A percentile compares a stretch with the other conserved stretches of the same genome.
These are phyloP conservation scores for Squalus acanthias DNA, from an alignment of 2,797 vertebrate species.

Conservation along the genomic window DNA sequence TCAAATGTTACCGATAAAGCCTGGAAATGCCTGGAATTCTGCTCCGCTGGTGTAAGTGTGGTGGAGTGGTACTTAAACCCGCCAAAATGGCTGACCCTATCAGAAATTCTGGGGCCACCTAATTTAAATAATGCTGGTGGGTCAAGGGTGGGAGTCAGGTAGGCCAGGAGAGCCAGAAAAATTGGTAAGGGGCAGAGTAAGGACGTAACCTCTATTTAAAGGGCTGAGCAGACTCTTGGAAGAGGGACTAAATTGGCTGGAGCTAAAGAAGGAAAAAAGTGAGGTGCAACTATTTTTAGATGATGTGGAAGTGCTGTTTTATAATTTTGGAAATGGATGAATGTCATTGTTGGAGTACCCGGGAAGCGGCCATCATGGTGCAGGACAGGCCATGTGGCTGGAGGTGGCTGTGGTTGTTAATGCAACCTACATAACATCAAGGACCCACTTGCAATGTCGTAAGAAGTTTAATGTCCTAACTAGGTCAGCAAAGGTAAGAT, in stretches of 20 bases:
- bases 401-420: background rate
- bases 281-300: background rate
- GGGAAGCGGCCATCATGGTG: background rate
- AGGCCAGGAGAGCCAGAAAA: background rate
- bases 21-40: background rate
- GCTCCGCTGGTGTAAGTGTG: background rate
- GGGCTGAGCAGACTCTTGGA: background rate
- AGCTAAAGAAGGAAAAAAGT: background rate
- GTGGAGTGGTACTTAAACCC: background rate
- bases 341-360: background rate
- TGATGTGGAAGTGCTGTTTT: background rate
- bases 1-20: background rate
- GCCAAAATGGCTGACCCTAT: background rate
- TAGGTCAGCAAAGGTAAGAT: background rate
- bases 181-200: background rate
- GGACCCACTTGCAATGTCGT: background rate
- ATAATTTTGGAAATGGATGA: too few relatives aligned
- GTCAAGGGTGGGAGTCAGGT: background rate
- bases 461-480: background rate
- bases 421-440: too few relatives aligned
- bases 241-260: background rate
- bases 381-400: background rate
- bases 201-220: background rate
- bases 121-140: background rate
- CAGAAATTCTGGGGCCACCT: background rate